Evolutionary conservation across 2,888 invertebrate species (phyloP), one percentile per base, ranked within the genome.

Genomic region (Listrodromus nycthemerus): DNA sequence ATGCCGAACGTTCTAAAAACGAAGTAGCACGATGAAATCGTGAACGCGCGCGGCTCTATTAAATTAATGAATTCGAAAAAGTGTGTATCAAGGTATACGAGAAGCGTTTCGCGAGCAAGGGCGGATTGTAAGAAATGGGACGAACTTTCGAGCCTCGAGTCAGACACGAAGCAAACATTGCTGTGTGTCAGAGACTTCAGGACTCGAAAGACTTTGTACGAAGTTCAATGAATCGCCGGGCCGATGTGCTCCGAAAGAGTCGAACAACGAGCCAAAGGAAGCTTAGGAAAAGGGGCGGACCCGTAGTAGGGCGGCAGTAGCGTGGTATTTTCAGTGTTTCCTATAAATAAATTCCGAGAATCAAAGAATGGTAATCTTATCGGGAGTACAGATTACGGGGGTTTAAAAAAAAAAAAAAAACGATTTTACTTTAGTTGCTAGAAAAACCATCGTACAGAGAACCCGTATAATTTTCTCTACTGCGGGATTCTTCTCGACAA

Each of bases 241-340:
- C 8, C 69, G 4, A 52, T 16, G 10, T 16, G 7, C 16, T 58
- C 27, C 55, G 73, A 61, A n/a, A 37, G 58, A 37, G 41, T 48
- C 4, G 80, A 71, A 76, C 75, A 71, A 73, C 77, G 83, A 37
- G 76, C 67, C 76, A 67, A 73, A 76, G 67, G 58, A 41, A 66
- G 66, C 58, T 75, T 66, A 55, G 33, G 50, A 13, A 41, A 67
- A 48, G 24, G 2, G 63, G 37, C 50, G 63, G 63, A 76, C 61
- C 71, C 63, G 73, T 71, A 19, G 50, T 61, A 80, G 73, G 80
- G 67, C 80, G 80, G 76, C 76, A 30, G 76, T 73, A 30, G 67
- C 61, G 48, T 67, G 58, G 41, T 76, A 73, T 80, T 83, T 83
- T 83, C 76, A 71, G 70, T 75, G 67, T 76, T 80, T 80, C 83